Conservation (phyloP, 1,140 invertebrate species). For the Ostrea denselamellosa region DNA sequence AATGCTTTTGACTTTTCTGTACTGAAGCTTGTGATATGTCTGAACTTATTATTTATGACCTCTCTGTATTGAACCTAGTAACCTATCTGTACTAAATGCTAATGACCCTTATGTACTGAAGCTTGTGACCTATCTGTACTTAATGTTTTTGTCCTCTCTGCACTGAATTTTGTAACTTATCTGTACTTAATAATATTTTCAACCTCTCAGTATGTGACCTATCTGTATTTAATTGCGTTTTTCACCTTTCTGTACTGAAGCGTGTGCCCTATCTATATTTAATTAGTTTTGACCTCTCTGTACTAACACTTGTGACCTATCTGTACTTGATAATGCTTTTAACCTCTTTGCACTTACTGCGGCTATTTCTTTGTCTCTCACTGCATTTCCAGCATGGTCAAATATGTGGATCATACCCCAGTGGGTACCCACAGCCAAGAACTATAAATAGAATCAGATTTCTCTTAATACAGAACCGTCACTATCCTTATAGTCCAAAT, state of each 20-base stretch:
- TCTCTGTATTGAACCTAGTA: too few relatives aligned
- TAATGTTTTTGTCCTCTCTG: neutral
- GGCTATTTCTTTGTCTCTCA: slow-evolving; percentile 86
- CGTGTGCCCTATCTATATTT: neutral
- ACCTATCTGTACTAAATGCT: neutral
- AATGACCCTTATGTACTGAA: neutral
- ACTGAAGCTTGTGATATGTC: neutral
- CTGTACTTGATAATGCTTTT: slow-evolving; percentile 56
- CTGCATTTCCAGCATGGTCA: slow-evolving; percentile 94
- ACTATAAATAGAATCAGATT: slow-evolving; percentile 81
- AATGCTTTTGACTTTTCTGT: neutral
- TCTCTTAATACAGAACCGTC: too few relatives aligned
- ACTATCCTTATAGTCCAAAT: too few relatives aligned
- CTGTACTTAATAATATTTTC: too few relatives aligned
- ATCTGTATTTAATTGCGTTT: neutral
- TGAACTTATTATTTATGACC: too few relatives aligned
- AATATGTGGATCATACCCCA: slow-evolving; percentile 93
- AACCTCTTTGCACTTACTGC: slow-evolving; percentile 75
- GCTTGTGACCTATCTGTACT: neutral
- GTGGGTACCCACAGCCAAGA: slow-evolving; percentile 94
- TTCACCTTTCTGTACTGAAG: neutral
- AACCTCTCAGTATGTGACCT: neutral
- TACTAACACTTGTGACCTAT: neutral
- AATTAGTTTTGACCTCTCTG: neutral
- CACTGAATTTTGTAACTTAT: too few relatives aligned